Evolutionary conservation across 2,888 invertebrate genomes (phyloP).

Genomic region (Hydriomena furcata): DNA sequence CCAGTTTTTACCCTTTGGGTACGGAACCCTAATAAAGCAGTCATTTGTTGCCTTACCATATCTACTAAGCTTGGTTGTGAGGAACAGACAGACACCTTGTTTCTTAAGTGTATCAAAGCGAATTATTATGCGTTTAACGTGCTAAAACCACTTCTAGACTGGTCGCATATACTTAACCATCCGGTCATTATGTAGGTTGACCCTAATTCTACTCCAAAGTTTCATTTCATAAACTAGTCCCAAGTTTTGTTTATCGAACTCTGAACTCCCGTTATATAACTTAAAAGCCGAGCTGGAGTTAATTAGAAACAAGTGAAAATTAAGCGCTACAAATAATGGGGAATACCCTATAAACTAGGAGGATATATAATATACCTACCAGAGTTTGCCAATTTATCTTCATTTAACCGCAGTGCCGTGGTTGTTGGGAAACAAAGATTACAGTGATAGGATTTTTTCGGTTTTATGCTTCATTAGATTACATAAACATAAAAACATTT

Average conservation of each 20-base stretch:
- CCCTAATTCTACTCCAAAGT: constrained; percentile 28
- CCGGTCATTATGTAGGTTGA: constrained; percentile 13
- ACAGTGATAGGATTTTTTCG: not conserved
- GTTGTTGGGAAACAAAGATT: not conserved
- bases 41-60: too few species aligned
- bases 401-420: constrained; percentile 1
- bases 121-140: too few species aligned
- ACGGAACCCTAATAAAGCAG: too few species aligned
- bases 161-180: not conserved
- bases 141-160: too few species aligned
- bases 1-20: too few species aligned
- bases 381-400: constrained; percentile 33
- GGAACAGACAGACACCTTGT: too few species aligned
- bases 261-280: constrained; percentile 38
- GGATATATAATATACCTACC: constrained; percentile 35
- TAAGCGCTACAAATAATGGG: constrained; percentile 41
- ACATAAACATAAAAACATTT: too few species aligned
- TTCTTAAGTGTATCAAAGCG: too few species aligned
- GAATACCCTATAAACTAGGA: constrained; percentile 37
- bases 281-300: constrained; percentile 38
- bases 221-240: constrained; percentile 35
- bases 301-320: constrained; percentile 41
- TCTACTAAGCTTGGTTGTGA: too few species aligned
- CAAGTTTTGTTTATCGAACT: constrained; percentile 42
- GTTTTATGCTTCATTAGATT: constrained; percentile 6